Conservation (phyloP, 2,797 vertebrate genomes). For the Periparus ater region DNA sequence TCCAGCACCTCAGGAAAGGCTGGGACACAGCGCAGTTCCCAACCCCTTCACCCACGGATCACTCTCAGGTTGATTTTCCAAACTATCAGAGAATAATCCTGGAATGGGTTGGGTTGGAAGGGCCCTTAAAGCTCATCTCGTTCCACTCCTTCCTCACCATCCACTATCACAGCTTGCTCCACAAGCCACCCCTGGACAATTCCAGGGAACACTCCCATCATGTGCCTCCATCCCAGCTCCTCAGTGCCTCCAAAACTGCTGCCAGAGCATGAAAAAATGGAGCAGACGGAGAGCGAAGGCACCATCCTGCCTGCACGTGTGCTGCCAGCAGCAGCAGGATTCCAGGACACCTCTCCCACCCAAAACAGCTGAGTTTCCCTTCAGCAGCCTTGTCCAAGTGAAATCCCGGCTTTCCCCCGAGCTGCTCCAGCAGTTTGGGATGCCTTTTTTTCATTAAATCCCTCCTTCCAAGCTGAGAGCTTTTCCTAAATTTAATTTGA, state of each 20-base stretch:
- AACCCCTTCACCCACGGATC: neutral
- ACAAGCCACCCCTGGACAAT: neutral
- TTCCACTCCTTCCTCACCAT: neutral
- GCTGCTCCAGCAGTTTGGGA: neutral
- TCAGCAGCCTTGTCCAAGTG: neutral
- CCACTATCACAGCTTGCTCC: neutral
- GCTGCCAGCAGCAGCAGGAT: rapidly evolving
- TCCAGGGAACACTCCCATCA: neutral
- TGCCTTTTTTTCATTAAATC: slow-evolving; percentile 42
- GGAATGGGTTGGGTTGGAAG: neutral
- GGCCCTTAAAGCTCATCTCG: neutral
- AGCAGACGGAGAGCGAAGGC: neutral
- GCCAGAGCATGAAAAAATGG: rapidly evolving
- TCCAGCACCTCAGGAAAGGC: neutral
- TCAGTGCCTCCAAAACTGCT: neutral
- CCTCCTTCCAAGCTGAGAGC: neutral
- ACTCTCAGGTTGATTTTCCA: neutral
- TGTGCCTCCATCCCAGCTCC: neutral
- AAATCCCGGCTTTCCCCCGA: neutral
- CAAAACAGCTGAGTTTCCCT: neutral
- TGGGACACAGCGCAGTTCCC: rapidly evolving
- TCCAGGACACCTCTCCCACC: neutral
- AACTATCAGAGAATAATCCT: neutral
- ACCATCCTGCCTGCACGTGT: rapidly evolving
- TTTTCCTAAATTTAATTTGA: slow-evolving; percentile 57